Evolutionary conservation across 2,797 vertebrate species (phyloP).

Genomic region (Callimico goeldii): DNA sequence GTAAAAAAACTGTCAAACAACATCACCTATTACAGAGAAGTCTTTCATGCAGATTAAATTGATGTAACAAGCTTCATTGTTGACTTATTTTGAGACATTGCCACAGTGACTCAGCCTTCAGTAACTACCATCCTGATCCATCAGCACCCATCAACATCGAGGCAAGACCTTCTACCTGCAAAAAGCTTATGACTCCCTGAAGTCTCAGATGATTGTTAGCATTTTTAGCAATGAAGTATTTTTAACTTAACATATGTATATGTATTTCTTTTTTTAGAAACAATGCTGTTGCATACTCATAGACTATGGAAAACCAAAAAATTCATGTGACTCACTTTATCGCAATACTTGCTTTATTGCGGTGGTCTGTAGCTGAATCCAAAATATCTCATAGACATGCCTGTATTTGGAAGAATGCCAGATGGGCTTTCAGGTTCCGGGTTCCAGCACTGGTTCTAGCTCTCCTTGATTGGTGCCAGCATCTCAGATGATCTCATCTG

Average conservation of each 20-base stretch:
- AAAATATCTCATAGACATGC: not conserved
- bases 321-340: not conserved
- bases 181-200: not conserved
- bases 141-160: not conserved
- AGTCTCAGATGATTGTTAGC: not conserved
- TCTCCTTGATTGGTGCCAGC: not conserved
- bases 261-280: not conserved
- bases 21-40: not conserved
- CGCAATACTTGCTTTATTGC: not conserved
- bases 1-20: not conserved
- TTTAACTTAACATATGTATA: not conserved
- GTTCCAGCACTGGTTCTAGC: not conserved
- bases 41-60: not conserved
- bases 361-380: not conserved
- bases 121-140: fast-evolving
- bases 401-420: not conserved
- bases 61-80: not conserved
- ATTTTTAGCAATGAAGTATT: not conserved
- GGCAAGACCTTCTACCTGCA: not conserved
- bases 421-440: not conserved
- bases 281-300: not conserved
- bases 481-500: not conserved
- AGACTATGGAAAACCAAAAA: not conserved
- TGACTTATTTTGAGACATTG: not conserved
- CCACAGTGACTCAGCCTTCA: not conserved